A percentile compares a stretch with the other conserved stretches of the same genome.
Conservation (phyloP, 2,113 vertebrate genomes). For the Tapirus terrestris region DNA sequence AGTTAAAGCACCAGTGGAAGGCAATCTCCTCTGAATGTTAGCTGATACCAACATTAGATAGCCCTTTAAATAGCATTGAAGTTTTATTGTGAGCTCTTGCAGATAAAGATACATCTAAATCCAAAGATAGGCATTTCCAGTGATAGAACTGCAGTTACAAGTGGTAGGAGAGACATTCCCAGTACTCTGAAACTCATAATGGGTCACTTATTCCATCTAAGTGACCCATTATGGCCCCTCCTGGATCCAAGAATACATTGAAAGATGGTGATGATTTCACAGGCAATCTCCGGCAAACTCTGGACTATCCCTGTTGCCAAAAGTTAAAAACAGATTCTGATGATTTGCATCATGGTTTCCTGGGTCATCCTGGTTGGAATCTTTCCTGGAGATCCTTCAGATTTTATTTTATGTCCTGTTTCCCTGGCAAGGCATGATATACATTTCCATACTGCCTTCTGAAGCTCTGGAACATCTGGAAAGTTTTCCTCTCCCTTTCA, state of each 20-base stretch:
- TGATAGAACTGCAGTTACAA: neutral
- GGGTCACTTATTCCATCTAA: neutral
- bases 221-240: neutral
- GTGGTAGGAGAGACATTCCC: neutral
- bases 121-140: neutral
- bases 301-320: neutral
- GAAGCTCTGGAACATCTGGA: neutral
- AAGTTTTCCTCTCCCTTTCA: neutral
- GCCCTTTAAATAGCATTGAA: neutral
- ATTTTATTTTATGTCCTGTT: neutral
- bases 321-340: slow-evolving; percentile 17
- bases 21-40: neutral
- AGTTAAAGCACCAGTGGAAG: neutral
- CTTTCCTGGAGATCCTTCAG: neutral
- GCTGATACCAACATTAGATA: neutral
- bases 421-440: neutral
- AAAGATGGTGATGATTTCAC: neutral
- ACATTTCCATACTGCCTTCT: neutral
- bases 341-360: neutral
- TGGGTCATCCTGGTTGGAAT: neutral
- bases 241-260: neutral
- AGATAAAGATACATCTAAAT: neutral
- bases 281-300: neutral
- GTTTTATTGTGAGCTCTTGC: neutral
- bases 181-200: neutral